These are phyloP conservation scores for Anorthoa munda DNA, from an alignment of 2,888 invertebrate genomes.

Conservation along the genomic window DNA sequence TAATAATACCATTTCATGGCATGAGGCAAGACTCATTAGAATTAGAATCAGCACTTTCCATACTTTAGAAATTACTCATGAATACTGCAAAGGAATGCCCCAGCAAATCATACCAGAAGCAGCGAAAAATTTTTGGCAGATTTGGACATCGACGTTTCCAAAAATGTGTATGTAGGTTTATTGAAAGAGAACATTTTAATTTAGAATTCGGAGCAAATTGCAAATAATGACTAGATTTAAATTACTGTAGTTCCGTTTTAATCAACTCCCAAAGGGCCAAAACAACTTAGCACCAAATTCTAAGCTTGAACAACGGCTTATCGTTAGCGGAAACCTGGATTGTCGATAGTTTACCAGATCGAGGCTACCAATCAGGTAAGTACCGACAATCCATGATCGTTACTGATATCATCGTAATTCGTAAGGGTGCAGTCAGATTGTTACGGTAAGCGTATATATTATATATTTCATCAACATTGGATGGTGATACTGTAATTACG, in stretches of 20 bases:
- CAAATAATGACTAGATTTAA: not conserved
- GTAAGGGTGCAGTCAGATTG: constrained; percentile 17
- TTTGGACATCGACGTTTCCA: no score
- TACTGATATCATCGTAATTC: constrained; percentile 52
- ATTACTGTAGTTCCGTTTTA: not conserved
- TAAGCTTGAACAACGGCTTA: constrained; percentile 32
- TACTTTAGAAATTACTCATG: no score
- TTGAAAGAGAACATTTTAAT: no score
- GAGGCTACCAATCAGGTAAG: constrained; percentile 40
- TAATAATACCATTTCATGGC: no score
- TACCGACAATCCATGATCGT: constrained; percentile 48
- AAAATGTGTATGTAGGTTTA: no score
- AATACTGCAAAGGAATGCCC: no score
- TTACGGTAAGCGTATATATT: not conserved
- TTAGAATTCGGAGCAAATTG: no score
- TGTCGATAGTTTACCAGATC: constrained; percentile 10
- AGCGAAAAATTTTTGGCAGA: no score
- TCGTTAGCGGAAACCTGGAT: constrained; percentile 33
- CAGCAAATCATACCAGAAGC: no score
- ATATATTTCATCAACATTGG: not conserved
- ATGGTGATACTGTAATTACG: no score
- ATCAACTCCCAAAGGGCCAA: not conserved
- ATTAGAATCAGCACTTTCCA: no score
- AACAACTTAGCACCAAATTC: constrained; percentile 4
- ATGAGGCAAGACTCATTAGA: no score